Evolutionary conservation across 64 coral and sea anemone species (phyloP).

Genomic region (Hydrozoanthus tunicans): DNA sequence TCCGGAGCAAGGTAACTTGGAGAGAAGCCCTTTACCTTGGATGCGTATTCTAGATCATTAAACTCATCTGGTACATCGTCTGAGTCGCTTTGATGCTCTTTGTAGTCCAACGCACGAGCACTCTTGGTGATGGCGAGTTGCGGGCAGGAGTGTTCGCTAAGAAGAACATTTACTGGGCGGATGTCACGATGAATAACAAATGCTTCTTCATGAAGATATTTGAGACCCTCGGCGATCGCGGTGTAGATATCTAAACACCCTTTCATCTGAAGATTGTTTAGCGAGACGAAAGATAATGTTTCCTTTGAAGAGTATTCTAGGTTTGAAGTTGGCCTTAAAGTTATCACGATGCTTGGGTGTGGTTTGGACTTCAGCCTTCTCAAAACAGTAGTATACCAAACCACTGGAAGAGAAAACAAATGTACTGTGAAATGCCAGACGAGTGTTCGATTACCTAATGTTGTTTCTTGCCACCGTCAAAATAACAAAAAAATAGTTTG

Average conservation of each 20-base stretch:
- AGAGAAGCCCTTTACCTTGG: background rate
- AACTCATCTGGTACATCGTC: background rate
- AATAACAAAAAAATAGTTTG: no score
- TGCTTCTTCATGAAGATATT: background rate
- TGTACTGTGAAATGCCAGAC: background rate
- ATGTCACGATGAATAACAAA: conserved; percentile 35
- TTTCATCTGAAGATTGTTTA: no score
- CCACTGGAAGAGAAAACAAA: background rate
- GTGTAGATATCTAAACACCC: background rate
- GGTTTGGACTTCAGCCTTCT: conserved; percentile 16
- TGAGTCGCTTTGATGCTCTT: background rate
- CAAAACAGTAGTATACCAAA: background rate
- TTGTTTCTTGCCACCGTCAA: no score
- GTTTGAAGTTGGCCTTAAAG: background rate
- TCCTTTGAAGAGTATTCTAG: background rate
- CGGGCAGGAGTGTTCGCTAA: background rate
- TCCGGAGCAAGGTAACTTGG: background rate
- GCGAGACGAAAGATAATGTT: background rate
- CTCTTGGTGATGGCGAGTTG: conserved; percentile 33
- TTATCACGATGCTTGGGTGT: conserved; percentile 27
- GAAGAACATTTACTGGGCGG: background rate
- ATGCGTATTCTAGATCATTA: background rate
- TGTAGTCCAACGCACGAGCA: conserved; percentile 1
- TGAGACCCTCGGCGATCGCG: background rate
- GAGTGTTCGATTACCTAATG: background rate